A percentile compares a stretch with the other conserved stretches of the same genome.
Conservation (phyloP, 2,888 invertebrate species). For the Cephus nigrinus region DNA sequence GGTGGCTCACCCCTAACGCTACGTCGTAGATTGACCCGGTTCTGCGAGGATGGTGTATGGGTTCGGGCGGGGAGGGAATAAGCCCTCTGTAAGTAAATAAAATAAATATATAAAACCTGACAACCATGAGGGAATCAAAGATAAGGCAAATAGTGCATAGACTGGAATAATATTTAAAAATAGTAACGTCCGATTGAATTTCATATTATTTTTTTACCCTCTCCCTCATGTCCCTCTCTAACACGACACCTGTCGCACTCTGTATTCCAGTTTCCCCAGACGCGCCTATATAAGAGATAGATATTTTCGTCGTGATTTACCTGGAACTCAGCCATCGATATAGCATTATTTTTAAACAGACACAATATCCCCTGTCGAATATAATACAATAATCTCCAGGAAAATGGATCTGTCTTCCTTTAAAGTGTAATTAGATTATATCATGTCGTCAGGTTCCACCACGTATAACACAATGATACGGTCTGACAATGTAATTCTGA, state of each 20-base stretch:
- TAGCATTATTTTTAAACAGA: constrained; percentile 36
- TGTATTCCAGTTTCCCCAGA: neutral
- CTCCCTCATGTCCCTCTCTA: neutral
- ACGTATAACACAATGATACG: neutral
- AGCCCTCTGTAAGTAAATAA: constrained; percentile 48
- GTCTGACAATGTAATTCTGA: neutral
- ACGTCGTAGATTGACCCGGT: constrained; percentile 57
- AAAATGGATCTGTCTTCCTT: neutral
- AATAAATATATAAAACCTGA: neutral
- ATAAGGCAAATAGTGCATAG: neutral
- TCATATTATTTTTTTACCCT: neutral
- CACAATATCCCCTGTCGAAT: neutral
- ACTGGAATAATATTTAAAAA: neutral
- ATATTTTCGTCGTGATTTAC: constrained; percentile 28
- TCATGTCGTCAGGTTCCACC: neutral
- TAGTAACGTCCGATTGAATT: neutral
- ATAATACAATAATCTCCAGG: neutral
- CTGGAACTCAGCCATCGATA: constrained; percentile 49
- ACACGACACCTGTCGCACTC: neutral
- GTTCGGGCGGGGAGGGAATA: constrained; percentile 57
- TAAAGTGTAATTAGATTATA: neutral
- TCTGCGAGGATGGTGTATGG: constrained; percentile 58
- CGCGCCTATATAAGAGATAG: neutral
- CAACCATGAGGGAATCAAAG: neutral
- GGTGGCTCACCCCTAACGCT: constrained; percentile 60